Percentiles rank a stretch among this genome's conserved stretches.
Conservation (phyloP, 2,797 vertebrate species). For the Leptatherina wallacei region DNA sequence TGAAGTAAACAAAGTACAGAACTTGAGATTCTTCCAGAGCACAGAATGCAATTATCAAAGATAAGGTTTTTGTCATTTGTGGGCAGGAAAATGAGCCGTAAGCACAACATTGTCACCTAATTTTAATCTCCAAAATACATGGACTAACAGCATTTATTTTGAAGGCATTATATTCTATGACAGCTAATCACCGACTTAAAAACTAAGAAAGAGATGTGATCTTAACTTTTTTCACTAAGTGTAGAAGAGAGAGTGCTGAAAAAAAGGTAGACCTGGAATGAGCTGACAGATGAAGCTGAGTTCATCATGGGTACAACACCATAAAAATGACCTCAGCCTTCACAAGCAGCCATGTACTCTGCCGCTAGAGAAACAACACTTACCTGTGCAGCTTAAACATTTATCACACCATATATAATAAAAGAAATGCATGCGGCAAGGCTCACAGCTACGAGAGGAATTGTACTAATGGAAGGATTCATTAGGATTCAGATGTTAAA, state of each 20-base stretch:
- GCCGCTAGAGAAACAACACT: background rate
- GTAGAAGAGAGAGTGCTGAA: background rate
- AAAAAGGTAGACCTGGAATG: background rate
- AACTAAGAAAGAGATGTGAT: background rate
- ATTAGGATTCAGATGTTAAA: background rate
- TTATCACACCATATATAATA: background rate
- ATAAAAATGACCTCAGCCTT: background rate
- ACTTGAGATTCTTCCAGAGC: background rate
- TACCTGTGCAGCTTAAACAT: background rate
- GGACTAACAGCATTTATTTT: background rate
- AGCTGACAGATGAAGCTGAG: background rate
- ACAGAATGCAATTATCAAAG: background rate
- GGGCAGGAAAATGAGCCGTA: background rate
- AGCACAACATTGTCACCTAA: background rate
- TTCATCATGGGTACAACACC: background rate
- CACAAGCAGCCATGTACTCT: background rate
- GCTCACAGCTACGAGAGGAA: background rate
- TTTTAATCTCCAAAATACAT: background rate
- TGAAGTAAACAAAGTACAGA: constrained; percentile 5
- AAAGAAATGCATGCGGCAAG: background rate
- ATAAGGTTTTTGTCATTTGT: background rate
- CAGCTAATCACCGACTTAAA: background rate
- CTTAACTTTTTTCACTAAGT: background rate
- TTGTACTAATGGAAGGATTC: background rate
- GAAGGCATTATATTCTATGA: background rate